Base-by-base conservation (phyloP, 53 echinoderm and acorn worm species). In the Hippasteria phrygiana region DNA sequence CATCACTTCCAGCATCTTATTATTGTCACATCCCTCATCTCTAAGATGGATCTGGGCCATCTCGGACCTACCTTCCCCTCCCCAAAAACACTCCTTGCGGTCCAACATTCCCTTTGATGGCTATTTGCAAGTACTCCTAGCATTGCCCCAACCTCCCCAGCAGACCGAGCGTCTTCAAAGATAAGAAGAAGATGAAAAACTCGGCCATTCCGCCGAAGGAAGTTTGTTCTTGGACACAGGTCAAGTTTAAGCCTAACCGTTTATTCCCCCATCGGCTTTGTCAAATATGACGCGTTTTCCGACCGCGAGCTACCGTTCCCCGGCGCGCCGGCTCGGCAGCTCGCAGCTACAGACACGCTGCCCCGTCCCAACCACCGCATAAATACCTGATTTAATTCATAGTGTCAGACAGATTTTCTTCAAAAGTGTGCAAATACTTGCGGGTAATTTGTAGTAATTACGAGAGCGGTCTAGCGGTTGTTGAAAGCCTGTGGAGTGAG, bases 401-500 rank as follows among this genome's bases (percentile, higher is more conserved):
- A 34, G 71, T 85, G 85, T 85, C 85, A 85, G 85, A 70, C 85
- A 32, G 48, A 85, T 85, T 85, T 28, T 85, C 85, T 32, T 85
- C 85, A 85, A 85, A 85, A 85, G 85, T 85, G 70, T 71, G 85
- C 64, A 85, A 85, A 85, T 85, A 85, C 85, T 85, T 26, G 85
- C 85, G 85, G 85, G 70, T 85, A 85, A 85, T 85, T 85, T 85
- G 85, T 85, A 85, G 71, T 85, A 85, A 85, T 85, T 85, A 85
- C 85, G 85, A 69, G 85, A 51, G 85, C 43, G 47, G 31, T 71
- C 37, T 35, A 70, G 69, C 71, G 69, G 66, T 40, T 42, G 85
- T 63, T 81, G 43, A 64, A 65, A 37, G 38, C 64, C 81, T 18
- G 64, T 29, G 85, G 83, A 45, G 32, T 22, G 81, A 42, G 85